Evolutionary conservation across 2,888 invertebrate species (phyloP).

Genomic region (Cantharis rufa): DNA sequence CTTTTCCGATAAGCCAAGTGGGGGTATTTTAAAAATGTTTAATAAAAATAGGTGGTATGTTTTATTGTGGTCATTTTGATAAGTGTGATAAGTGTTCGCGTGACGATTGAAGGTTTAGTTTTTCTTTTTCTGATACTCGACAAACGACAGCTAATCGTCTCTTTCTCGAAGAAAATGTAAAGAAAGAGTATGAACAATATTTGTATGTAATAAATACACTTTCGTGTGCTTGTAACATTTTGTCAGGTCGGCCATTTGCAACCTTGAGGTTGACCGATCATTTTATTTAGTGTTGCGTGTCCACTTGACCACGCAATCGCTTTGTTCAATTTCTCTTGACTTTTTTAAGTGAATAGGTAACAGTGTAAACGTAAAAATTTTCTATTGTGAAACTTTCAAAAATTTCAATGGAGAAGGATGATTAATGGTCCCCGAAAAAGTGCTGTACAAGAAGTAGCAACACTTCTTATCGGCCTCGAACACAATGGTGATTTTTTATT

Average conservation of each 20-base stretch:
- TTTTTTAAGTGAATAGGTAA: conserved; percentile 12
- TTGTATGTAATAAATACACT: conserved; percentile 41
- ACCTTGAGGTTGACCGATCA: conserved; percentile 52
- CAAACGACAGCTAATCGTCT: conserved; percentile 17
- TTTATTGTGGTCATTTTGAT: conserved; percentile 51
- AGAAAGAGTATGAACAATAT: conserved; percentile 31
- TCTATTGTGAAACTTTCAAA: not conserved
- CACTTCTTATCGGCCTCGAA: not conserved
- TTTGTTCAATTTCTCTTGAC: conserved; percentile 19
- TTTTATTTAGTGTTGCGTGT: conserved; percentile 47
- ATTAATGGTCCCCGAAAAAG: not conserved
- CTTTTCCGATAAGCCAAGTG: not conserved
- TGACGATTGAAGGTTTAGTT: conserved; percentile 37
- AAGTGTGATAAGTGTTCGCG: conserved; percentile 50
- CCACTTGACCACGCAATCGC: conserved; percentile 27
- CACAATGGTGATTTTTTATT: not conserved
- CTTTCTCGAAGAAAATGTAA: conserved; percentile 18
- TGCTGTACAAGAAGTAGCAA: not conserved
- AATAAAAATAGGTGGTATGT: conserved; percentile 46
- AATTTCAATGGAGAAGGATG: not conserved
- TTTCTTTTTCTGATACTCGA: conserved; percentile 27
- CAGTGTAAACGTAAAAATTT: not conserved
- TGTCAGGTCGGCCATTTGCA: conserved; percentile 44
- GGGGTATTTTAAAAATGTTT: conserved; percentile 24
- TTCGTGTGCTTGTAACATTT: conserved; percentile 48